Percentiles rank a stretch among this genome's conserved stretches.
These are phyloP conservation scores for Crypturellus tataupa DNA, from an alignment of 2,797 vertebrate species.

Conservation along the genomic window DNA sequence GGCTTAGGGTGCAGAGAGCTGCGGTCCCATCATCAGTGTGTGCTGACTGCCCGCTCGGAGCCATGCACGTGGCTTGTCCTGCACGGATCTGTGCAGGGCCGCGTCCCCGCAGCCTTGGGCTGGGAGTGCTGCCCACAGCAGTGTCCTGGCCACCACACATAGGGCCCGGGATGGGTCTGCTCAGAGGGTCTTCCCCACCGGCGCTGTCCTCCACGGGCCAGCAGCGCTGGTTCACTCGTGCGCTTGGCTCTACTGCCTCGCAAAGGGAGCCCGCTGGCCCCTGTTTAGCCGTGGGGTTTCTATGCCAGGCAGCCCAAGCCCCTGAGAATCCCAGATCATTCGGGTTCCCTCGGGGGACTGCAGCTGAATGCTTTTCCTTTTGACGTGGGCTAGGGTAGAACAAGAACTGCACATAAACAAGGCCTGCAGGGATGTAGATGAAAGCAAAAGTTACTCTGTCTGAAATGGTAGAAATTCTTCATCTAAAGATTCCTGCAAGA, in stretches of 20 bases:
- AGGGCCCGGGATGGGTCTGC: background rate
- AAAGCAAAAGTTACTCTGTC: background rate
- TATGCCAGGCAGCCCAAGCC: background rate
- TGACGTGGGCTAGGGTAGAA: background rate
- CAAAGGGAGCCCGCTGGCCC: background rate
- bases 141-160: background rate
- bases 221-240: background rate
- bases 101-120: background rate
- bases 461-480: conserved; percentile 23
- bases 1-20: background rate
- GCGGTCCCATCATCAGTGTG: background rate
- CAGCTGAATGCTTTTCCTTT: background rate
- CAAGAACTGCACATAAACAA: conserved; percentile 7
- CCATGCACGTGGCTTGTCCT: background rate
- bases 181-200: background rate
- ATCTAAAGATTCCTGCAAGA: background rate
- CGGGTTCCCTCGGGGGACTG: background rate
- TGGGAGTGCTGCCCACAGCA: background rate
- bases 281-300: background rate
- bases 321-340: background rate
- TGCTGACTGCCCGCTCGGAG: background rate
- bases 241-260: background rate
- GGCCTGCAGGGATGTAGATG: background rate
- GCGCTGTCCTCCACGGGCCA: background rate
- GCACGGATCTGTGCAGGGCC: background rate